Conservation (phyloP, 2,797 vertebrate genomes). For the Chaetophractus vellerosus region DNA sequence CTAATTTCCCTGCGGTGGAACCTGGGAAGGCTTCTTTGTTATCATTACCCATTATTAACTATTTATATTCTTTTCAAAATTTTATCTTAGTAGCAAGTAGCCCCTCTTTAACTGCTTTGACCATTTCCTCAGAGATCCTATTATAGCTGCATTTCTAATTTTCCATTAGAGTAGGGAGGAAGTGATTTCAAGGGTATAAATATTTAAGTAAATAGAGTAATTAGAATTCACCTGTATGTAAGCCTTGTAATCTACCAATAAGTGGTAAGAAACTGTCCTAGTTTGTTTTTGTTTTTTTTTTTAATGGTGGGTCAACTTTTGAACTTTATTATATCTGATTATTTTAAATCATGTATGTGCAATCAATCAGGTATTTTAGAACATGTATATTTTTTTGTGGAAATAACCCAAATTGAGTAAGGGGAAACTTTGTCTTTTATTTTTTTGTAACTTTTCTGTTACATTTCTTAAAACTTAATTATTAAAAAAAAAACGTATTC, state of each 20-base stretch:
- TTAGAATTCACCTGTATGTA: not conserved
- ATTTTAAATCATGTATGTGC: not conserved
- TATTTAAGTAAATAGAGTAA: slow-evolving; percentile 6
- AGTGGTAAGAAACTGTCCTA: not conserved
- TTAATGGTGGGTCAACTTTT: not conserved
- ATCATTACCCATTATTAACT: not conserved
- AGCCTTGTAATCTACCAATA: not conserved
- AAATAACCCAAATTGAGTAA: slow-evolving; percentile 17
- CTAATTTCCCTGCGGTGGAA: slow-evolving; percentile 37
- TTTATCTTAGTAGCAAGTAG: not conserved
- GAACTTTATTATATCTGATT: slow-evolving; percentile 2
- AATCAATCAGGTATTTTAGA: not conserved
- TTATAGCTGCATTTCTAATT: not conserved
- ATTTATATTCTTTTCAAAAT: not conserved
- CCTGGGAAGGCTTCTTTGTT: slow-evolving; percentile 24
- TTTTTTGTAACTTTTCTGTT: not conserved
- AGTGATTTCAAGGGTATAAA: slow-evolving; percentile 4
- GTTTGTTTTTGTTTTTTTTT: not conserved
- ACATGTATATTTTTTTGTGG: not conserved
- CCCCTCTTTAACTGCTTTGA: not conserved
- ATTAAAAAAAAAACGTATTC: too few species aligned
- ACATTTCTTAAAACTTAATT: slow-evolving; percentile 47
- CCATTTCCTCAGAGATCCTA: not conserved
- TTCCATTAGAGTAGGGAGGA: not conserved
- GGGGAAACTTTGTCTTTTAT: not conserved